phyloP scores from a whole-genome alignment of 2,797 vertebrate species.

The Pelochelys cantorii region DNA sequence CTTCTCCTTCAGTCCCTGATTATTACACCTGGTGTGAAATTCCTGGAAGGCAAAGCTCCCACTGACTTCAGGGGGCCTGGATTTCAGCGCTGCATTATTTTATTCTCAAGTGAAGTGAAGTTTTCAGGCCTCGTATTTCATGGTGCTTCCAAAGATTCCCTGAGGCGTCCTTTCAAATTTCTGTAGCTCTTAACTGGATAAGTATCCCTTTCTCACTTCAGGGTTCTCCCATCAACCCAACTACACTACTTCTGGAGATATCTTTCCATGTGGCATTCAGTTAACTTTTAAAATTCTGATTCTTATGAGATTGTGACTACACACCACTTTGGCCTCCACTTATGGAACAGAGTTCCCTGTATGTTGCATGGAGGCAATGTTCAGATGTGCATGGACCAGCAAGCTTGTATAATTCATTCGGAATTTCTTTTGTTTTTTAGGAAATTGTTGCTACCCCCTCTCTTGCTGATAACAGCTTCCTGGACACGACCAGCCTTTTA shows the following conservation, averaged over 20 bases:
- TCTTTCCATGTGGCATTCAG: neutral
- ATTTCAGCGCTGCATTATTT: neutral
- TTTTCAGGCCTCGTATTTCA: neutral
- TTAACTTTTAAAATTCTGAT: neutral
- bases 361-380: neutral
- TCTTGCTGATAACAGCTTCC: neutral
- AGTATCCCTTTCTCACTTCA: neutral
- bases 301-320: neutral
- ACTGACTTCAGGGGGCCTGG: neutral
- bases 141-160: neutral
- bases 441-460: neutral
- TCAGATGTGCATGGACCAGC: neutral
- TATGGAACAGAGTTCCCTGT: neutral
- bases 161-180: fast-evolving
- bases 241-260: neutral
- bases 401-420: neutral
- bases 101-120: neutral
- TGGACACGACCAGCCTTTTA: neutral
- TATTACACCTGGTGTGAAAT: neutral
- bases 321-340: neutral
- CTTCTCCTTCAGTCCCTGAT: neutral
- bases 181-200: neutral
- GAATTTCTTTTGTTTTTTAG: no score
- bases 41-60: neutral
- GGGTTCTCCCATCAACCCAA: neutral